Evolutionary conservation across 2,797 vertebrate species (phyloP).

Genomic region (Cottoperca gobio): DNA sequence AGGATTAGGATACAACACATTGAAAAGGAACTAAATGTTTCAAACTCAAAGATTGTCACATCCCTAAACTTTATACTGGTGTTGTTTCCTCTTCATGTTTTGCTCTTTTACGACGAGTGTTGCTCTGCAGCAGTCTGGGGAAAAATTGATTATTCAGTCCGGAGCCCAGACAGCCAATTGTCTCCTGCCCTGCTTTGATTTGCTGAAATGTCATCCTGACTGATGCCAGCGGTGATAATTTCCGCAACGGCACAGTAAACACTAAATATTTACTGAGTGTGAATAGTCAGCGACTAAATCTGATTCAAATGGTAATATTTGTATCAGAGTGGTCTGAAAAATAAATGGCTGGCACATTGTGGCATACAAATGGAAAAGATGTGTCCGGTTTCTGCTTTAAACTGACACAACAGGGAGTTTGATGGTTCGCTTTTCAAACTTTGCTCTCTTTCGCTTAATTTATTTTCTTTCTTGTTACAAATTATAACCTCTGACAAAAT

Average conservation of each 20-base stretch:
- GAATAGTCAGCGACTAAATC: conserved; percentile 25
- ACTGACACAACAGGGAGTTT: neutral
- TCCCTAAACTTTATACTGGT: conserved; percentile 25
- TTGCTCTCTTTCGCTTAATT: neutral
- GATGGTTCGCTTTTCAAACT: no score
- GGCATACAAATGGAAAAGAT: conserved; percentile 22
- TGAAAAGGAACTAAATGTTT: conserved; percentile 8
- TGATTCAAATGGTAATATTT: conserved; percentile 52
- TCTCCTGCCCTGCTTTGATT: conserved; percentile 67
- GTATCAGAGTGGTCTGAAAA: conserved; percentile 28
- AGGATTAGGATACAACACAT: neutral
- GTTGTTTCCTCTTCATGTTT: conserved; percentile 24
- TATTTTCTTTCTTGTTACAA: neutral
- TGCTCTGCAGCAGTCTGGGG: conserved; percentile 63
- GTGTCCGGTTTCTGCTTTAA: no score
- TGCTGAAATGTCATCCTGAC: conserved; percentile 63
- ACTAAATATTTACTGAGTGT: conserved; percentile 66
- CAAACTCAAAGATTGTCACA: conserved; percentile 21
- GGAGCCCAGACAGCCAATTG: conserved; percentile 61
- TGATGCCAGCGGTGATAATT: conserved; percentile 61
- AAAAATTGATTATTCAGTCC: conserved; percentile 67
- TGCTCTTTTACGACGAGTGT: conserved; percentile 28
- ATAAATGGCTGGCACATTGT: neutral
- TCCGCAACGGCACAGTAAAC: conserved; percentile 58
- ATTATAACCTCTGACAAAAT: no score